Base-by-base conservation (phyloP, 1,140 invertebrate species). In the Lasioglossum baleicum region DNA sequence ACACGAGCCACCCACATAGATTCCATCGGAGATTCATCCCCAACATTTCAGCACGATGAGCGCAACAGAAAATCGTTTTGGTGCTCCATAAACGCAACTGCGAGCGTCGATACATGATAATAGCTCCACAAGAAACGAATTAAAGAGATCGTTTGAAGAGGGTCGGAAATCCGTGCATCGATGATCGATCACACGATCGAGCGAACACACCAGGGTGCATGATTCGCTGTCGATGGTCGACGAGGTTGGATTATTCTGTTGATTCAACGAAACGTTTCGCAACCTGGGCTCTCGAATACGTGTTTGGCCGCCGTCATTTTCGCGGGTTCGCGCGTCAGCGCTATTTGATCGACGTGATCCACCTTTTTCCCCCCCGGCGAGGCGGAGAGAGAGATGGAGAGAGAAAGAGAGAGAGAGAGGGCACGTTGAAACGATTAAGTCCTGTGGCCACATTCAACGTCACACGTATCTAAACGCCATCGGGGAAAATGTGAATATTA, bases 251-350 rank as follows among this genome's bases (percentile, higher is more conserved):
- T 65, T 65, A 69, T 84, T 84, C 70, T 68, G 82, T 83, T 71
- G 83, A 83, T 80, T 84, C 83, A 81, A 83, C 83, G 79, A 84
- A 84, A 80, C 79, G 79, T 80, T 83, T 60, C 76, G 58, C 44
- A 61, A 71, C 40, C 67, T 31, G 68, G 35, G 35, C 35, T 35
- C 7, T 15, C 17, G 60, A 53, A 3, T 56, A 56, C 44, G 48
- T 64, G 69, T 72, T 78, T 65, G 60, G 40, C 35, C 60, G 69
- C 20, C 60, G 75, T 72, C 68, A 78, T 78, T 78, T 72, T 60
- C 68, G 53, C 44, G 77, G 63, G 51, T 61, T 58, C 48, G 42
- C 53, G 63, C 53, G 70, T 80, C 71, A 80, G 71, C 77, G 53
- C 56, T 80, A 74, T 74, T 80, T 51, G 77, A 80, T 80, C 71